phyloP scores from a whole-genome alignment of 2,797 vertebrate species.

The Pyrocephalus nanus region DNA sequence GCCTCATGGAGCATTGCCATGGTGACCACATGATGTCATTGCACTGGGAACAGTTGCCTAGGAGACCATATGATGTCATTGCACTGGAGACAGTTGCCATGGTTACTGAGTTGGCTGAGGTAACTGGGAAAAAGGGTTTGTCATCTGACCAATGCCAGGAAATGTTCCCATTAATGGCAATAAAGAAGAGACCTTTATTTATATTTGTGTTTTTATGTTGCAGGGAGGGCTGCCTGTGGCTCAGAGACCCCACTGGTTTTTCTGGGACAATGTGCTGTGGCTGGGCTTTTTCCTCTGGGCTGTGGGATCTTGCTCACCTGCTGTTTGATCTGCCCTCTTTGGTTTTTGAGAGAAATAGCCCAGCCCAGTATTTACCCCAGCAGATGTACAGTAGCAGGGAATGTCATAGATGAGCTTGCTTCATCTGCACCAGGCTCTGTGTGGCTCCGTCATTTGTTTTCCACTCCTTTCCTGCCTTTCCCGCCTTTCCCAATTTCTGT shows the following conservation, averaged over 20 bases:
- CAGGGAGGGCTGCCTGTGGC: not conserved
- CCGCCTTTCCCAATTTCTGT: not conserved
- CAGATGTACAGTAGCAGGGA: not conserved
- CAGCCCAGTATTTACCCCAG: not conserved
- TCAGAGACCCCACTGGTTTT: not conserved
- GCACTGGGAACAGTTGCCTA: constrained; percentile 63
- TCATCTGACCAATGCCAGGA: constrained; percentile 13
- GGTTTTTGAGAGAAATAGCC: not conserved
- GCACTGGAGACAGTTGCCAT: constrained; percentile 63
- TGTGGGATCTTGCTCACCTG: not conserved
- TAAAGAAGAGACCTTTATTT: not conserved
- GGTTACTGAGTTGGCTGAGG: constrained; percentile 56
- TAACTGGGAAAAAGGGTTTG: constrained; percentile 17
- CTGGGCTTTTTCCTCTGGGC: not conserved
- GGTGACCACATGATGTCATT: constrained; percentile 72
- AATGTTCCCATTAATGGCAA: constrained; percentile 7
- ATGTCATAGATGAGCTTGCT: not conserved
- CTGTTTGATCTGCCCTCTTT: not conserved
- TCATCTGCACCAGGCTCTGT: not conserved
- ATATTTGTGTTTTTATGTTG: not conserved
- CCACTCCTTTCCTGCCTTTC: not conserved
- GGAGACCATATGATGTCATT: constrained; percentile 73
- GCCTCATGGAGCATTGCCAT: constrained; percentile 58
- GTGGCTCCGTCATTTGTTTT: not conserved
- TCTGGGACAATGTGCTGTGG: fast-evolving